Conservation (phyloP, 1,140 invertebrate genomes). For the Lamellibrachia luymesi region DNA sequence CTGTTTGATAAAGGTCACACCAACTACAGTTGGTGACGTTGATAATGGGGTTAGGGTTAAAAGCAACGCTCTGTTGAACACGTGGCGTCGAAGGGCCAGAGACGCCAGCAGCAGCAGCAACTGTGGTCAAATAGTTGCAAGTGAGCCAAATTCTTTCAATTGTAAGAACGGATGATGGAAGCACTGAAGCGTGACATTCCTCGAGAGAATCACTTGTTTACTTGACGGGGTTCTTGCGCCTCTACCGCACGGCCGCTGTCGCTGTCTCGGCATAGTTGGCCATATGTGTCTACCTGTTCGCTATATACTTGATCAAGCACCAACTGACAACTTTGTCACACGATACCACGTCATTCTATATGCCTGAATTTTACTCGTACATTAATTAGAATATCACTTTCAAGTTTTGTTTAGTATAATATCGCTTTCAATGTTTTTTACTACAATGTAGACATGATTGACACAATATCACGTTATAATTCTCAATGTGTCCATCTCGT, state of each 20-base stretch:
- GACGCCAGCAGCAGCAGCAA: neutral
- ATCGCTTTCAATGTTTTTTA: neutral
- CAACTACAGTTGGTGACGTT: neutral
- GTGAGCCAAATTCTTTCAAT: neutral
- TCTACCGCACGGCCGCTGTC: neutral
- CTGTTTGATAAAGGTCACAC: neutral
- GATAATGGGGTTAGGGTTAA: neutral
- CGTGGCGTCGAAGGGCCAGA: neutral
- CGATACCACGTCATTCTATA: neutral
- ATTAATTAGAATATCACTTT: neutral
- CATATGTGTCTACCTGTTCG: neutral
- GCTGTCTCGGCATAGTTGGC: neutral
- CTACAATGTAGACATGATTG: too few relatives aligned
- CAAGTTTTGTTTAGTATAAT: neutral
- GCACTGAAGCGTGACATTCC: neutral
- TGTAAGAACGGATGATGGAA: neutral
- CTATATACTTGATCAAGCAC: neutral
- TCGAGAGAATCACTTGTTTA: neutral
- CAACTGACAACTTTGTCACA: neutral
- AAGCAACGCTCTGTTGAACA: neutral
- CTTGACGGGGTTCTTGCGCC: neutral
- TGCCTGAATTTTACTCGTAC: neutral
- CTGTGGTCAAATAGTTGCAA: neutral
- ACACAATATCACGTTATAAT: too few relatives aligned
- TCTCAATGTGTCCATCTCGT: too few relatives aligned